phyloP scores from a whole-genome alignment of 2,797 vertebrate species.

The Poliocrania exsul region DNA sequence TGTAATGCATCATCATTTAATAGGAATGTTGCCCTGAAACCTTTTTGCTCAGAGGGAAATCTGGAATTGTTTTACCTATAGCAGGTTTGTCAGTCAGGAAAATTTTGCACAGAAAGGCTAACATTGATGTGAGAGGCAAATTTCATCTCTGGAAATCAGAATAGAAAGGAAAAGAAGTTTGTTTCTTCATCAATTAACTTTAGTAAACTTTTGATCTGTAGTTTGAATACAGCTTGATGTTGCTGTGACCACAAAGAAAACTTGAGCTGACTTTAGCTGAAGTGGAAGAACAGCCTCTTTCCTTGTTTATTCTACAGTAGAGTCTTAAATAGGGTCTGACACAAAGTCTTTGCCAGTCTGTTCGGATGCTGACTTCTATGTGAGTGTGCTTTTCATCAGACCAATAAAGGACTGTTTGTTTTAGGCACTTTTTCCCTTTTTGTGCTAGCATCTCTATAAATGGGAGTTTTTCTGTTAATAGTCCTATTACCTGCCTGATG shows the following conservation, averaged over 20 bases:
- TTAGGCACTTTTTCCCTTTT: not conserved
- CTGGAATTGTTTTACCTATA: constrained; percentile 16
- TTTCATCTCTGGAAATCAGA: not conserved
- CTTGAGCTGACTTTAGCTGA: not conserved
- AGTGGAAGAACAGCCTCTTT: not conserved
- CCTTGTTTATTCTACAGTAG: accelerated
- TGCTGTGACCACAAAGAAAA: not conserved
- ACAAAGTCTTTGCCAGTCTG: not conserved
- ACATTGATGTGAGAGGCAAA: constrained; percentile 7
- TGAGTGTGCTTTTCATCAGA: not conserved
- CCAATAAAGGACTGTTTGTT: not conserved
- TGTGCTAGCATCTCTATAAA: not conserved
- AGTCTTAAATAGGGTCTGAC: not conserved
- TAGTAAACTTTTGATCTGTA: not conserved
- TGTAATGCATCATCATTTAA: not conserved
- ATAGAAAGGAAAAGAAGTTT: not conserved
- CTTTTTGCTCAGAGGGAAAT: not conserved
- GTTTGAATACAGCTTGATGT: not conserved
- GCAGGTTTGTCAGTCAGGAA: not conserved
- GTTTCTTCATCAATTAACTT: not conserved
- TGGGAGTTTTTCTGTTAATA: not conserved
- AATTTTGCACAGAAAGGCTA: constrained; percentile 8
- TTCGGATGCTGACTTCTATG: not conserved
- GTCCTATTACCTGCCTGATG: constrained; percentile 1
- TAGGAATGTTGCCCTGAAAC: not conserved